Evolutionary conservation across 1,140 invertebrate species (phyloP).

Genomic region (Neotoxoptera formosana): DNA sequence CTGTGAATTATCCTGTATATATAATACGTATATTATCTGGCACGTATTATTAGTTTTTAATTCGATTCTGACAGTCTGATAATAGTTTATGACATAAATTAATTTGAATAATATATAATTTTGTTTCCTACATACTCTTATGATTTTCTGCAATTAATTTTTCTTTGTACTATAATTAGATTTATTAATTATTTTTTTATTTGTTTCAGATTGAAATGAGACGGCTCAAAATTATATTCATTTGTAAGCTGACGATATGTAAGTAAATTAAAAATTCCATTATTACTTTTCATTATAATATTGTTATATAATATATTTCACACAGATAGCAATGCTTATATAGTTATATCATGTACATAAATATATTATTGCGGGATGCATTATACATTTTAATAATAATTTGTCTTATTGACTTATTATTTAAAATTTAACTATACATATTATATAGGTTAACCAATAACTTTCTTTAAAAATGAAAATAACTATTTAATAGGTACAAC

Average conservation of each 20-base stretch:
- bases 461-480: background rate
- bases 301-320: background rate
- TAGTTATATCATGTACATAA: background rate
- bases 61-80: background rate
- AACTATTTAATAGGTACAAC: too few relatives aligned
- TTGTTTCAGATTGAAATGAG: slow-evolving; percentile 53
- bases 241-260: slow-evolving; percentile 54
- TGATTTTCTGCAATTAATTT: background rate
- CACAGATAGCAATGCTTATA: background rate
- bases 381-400: background rate
- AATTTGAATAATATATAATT: background rate
- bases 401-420: background rate
- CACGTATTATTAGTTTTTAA: background rate
- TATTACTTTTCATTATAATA: background rate
- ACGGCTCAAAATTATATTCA: slow-evolving; percentile 53
- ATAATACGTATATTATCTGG: background rate
- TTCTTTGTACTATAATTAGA: background rate
- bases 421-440: background rate
- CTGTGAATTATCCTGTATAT: background rate
- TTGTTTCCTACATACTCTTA: background rate
- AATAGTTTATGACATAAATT: background rate
- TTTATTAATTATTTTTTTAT: background rate
- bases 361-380: background rate
- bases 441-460: background rate
- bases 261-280: slow-evolving; percentile 11